Evolutionary conservation across 2,797 vertebrate genomes (phyloP), one percentile per base, ranked within the genome.

Genomic region (Alectoris magna): DNA sequence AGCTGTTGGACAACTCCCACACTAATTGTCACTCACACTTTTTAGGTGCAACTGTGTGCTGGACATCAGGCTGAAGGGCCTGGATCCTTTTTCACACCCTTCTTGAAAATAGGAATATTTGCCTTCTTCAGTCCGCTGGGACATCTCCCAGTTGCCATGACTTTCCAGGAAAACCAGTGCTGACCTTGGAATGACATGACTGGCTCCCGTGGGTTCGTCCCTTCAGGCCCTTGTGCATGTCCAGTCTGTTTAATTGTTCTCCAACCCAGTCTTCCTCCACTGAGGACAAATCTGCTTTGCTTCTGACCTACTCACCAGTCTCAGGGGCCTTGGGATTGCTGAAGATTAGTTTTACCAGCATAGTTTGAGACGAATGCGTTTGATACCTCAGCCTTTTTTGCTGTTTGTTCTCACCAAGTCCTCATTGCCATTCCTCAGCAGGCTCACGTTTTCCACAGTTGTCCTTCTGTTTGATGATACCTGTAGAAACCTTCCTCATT

Each of bases 71-170:
- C n/a, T 62, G 64, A 85, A 14, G 22, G 21, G 7, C 9, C 8
- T 8, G 39, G 38, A 55, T 66, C 14, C 15, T 71, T 8, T 74
- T 4, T 64, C 60, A 62, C 66, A 16, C 12, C 7, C 10, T 53
- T 78, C 68, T 51, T 55, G 51, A 82, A 82, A 39, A 9, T 41
- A 70, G 18, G 48, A 34, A 34, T 48, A 31, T 53, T 36, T 67
- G 4, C 1, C 39, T 73, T 88, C 17, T 59, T 17, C 15, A 51
- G 41, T 89, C 19, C 11, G 70, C 5, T 24, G 38, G 22, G 17
- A 14, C 1, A 7, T 64, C 3, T 9, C 2, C 12, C 2, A 2
- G 16, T 48, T n/a, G 10, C 41, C 12, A 6, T 19, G 12, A 66
- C 12, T 34, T 72, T 69, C 78, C 71, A 75, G 67, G 48, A n/a